These are phyloP conservation scores for Achatina immaculata DNA, from an alignment of 1,140 invertebrate genomes.

Conservation along the genomic window DNA sequence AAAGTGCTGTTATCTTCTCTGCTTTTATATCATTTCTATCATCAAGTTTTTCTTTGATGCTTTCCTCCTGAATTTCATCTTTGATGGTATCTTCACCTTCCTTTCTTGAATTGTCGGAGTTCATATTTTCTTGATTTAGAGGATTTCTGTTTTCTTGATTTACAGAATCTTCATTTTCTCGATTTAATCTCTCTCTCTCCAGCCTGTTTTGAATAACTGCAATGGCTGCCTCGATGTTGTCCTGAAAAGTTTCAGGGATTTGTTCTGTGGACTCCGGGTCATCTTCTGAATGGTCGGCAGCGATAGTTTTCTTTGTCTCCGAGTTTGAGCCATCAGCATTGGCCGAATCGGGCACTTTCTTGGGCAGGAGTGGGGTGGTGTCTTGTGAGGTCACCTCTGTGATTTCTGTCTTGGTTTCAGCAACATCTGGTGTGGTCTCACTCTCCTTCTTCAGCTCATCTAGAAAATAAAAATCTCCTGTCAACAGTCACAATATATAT, in stretches of 20 bases:
- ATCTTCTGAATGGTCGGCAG: background rate
- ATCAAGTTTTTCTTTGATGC: background rate
- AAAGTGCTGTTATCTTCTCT: too few species aligned
- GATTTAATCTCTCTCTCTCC: background rate
- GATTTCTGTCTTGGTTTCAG: background rate
- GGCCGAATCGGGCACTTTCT: background rate
- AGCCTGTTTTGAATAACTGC: background rate
- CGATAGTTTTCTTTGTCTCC: background rate
- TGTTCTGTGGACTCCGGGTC: background rate
- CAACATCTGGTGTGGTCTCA: background rate
- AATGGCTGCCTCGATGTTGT: background rate
- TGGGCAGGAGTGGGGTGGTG: background rate
- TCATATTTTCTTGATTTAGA: too few species aligned
- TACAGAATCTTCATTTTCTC: background rate
- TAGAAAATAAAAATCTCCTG: too few species aligned
- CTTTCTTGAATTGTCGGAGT: background rate
- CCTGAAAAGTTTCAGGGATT: background rate
- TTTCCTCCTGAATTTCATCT: constrained; percentile 20
- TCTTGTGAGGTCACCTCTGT: background rate
- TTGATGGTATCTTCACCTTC: background rate
- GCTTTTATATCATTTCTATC: background rate
- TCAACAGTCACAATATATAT: too few species aligned
- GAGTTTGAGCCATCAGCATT: background rate
- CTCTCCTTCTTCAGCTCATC: too few species aligned
- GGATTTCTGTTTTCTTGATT: too few species aligned